A percentile compares a stretch with the other conserved stretches of the same genome.
These are phyloP conservation scores for Caranx ignobilis DNA, from an alignment of 2,113 vertebrate genomes.

Conservation along the genomic window DNA sequence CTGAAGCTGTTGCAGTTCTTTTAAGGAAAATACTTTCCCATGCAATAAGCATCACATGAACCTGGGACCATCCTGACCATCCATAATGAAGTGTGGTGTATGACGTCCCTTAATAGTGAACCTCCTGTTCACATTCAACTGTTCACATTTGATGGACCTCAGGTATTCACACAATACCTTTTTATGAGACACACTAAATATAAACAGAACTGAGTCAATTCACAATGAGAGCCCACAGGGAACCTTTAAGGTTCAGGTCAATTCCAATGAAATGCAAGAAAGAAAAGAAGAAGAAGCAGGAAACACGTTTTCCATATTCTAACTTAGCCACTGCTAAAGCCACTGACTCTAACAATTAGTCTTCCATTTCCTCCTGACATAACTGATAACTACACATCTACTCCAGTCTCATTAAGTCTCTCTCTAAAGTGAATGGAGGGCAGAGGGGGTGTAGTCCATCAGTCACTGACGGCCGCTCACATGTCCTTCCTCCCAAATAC, in stretches of 20 bases:
- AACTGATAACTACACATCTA: background rate
- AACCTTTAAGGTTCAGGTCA: slow-evolving; percentile 1
- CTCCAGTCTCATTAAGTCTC: background rate
- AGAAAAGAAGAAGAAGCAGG: background rate
- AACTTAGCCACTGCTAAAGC: background rate
- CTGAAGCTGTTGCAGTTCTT: background rate
- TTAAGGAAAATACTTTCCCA: background rate
- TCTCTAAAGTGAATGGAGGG: background rate
- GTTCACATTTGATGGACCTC: background rate
- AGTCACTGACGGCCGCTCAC: background rate
- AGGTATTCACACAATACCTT: background rate
- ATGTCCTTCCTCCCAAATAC: background rate
- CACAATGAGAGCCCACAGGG: background rate
- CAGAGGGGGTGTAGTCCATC: background rate
- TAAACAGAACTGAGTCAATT: background rate
- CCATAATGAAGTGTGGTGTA: no score
- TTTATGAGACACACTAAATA: background rate
- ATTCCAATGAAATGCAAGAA: background rate
- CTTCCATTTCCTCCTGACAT: background rate
- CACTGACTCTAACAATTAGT: background rate
- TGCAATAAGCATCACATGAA: background rate
- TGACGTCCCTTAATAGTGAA: no score
- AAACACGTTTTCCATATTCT: background rate
- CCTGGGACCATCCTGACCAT: no score
- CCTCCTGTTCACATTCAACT: no score